Evolutionary conservation across 1,140 invertebrate species (phyloP).

Genomic region (Leptinotarsa undecemlineata): DNA sequence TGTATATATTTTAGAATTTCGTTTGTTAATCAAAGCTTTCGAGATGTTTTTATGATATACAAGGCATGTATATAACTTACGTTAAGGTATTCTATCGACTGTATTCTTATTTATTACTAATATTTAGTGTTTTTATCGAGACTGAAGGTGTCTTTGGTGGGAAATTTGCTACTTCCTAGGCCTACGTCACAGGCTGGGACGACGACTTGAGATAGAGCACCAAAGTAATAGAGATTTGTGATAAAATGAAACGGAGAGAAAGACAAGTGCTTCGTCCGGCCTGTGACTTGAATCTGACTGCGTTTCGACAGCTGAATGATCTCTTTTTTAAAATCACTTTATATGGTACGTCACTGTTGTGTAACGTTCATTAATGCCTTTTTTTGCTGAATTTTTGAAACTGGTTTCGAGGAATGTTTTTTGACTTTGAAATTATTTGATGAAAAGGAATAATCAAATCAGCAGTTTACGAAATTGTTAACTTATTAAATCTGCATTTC

Average conservation of each 20-base stretch:
- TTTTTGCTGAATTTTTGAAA: no score
- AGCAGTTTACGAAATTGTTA: background rate
- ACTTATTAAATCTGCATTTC: background rate
- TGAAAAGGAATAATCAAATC: background rate
- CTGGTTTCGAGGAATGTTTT: no score
- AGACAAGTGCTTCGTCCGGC: background rate
- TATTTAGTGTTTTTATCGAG: background rate
- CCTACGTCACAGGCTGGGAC: background rate
- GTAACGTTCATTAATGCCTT: background rate
- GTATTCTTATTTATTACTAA: background rate
- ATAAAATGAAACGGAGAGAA: background rate
- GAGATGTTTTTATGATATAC: background rate
- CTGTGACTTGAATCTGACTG: background rate
- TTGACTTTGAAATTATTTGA: background rate
- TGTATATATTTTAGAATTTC: background rate
- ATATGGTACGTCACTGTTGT: background rate
- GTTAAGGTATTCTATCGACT: background rate
- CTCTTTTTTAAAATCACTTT: background rate
- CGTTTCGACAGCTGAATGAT: background rate
- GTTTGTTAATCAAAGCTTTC: background rate
- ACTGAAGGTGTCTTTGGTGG: background rate
- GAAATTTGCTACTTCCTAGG: background rate
- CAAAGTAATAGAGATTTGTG: background rate
- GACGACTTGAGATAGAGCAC: background rate
- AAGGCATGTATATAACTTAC: constrained; percentile 1